phyloP scores from a whole-genome alignment of 1,140 invertebrate genomes.

The Holotrichia oblita region DNA sequence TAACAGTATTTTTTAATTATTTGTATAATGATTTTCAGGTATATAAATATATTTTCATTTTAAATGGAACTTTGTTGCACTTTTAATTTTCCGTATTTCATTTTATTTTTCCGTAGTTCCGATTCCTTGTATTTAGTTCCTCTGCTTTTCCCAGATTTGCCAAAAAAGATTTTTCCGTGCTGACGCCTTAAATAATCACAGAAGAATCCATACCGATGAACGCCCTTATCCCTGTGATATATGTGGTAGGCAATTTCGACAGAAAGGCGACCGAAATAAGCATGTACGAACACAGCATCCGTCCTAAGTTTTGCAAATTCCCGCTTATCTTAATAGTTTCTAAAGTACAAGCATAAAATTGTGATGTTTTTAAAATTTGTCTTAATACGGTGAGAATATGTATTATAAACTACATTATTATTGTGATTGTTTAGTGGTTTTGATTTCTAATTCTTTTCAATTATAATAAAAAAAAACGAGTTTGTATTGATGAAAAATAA shows the following conservation, averaged over 20 bases:
- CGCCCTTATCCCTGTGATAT: constrained; percentile 73
- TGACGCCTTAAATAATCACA: constrained; percentile 67
- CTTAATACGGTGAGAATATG: too few relatives aligned
- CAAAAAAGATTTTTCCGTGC: constrained; percentile 69
- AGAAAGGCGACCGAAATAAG: constrained; percentile 70
- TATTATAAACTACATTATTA: too few relatives aligned
- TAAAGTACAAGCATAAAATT: background rate
- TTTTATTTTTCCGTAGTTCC: background rate
- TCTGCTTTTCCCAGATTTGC: constrained; percentile 59
- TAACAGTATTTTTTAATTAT: too few relatives aligned
- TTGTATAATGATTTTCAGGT: background rate
- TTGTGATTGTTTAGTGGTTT: too few relatives aligned
- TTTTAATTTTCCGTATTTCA: background rate
- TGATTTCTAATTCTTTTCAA: too few relatives aligned
- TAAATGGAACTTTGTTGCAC: background rate
- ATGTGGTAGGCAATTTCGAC: constrained; percentile 72
- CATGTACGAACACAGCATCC: constrained; percentile 68
- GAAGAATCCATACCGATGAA: constrained; percentile 76
- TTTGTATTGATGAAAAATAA: too few relatives aligned
- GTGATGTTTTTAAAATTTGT: too few relatives aligned
- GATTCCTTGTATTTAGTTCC: background rate
- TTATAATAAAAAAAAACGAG: too few relatives aligned
- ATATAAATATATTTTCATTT: background rate
- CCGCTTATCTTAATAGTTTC: background rate
- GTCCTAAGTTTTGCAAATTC: constrained; percentile 21